phyloP scores from a whole-genome alignment of 2,888 invertebrate species.

The Caenorhabditis angaria region DNA sequence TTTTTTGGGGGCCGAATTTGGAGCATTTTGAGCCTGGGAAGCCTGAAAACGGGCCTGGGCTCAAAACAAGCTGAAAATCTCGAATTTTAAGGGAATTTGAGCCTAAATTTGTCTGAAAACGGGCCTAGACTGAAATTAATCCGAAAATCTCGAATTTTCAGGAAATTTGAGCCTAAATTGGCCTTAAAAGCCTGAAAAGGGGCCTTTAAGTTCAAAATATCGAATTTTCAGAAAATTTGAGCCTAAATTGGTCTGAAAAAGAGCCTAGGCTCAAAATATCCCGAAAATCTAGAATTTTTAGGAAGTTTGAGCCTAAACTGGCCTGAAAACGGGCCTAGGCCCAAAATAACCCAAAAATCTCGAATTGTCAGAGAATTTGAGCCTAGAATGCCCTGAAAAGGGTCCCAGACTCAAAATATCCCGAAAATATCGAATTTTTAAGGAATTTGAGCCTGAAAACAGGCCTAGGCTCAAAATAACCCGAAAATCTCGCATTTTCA shows the following conservation, averaged over 20 bases:
- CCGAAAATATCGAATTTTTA: not conserved
- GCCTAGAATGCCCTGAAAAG: not conserved
- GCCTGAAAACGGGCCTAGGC: too few species aligned
- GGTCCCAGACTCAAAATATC: not conserved
- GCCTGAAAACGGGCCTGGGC: not conserved
- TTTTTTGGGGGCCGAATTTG: not conserved
- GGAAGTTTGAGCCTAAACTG: not conserved
- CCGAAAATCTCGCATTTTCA: not conserved
- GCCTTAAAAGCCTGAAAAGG: too few species aligned
- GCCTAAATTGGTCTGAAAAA: too few species aligned
- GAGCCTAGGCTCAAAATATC: not conserved
- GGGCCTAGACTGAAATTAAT: not conserved
- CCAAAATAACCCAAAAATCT: too few species aligned
- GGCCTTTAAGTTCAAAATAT: not conserved
- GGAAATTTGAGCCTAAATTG: not conserved
- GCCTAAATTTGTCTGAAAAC: too few species aligned
- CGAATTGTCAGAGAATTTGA: not conserved
- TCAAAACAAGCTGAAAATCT: not conserved
- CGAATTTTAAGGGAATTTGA: too few species aligned
- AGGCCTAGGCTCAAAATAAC: not conserved
- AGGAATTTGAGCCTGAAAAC: not conserved
- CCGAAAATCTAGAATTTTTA: not conserved
- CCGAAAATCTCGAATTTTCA: not conserved
- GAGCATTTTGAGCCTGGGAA: not conserved
- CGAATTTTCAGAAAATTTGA: not conserved